phyloP scores from a whole-genome alignment of 2,797 vertebrate genomes.

The Eremophila alpestris region DNA sequence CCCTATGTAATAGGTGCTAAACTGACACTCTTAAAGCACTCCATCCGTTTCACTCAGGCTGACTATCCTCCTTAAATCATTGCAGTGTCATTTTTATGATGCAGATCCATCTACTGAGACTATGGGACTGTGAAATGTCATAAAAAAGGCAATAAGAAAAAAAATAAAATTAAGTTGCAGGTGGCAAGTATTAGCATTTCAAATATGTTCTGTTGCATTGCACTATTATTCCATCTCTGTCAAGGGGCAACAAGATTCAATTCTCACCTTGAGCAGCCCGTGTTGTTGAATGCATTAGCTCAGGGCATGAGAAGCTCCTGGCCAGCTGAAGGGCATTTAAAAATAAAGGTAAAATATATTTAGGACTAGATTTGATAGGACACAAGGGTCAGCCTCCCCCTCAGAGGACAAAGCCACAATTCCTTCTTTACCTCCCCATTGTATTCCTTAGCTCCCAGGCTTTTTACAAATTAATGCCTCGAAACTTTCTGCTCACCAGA shows the following conservation, averaged over 20 bases:
- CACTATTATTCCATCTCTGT: constrained; percentile 51
- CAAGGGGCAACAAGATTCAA: constrained; percentile 57
- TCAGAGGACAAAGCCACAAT: background rate
- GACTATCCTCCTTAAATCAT: constrained; percentile 75
- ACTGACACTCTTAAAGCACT: constrained; percentile 73
- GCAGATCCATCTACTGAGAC: constrained; percentile 70
- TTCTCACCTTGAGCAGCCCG: constrained; percentile 28
- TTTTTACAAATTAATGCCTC: constrained; percentile 31
- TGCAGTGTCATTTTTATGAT: constrained; percentile 71
- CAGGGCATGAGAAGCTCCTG: background rate
- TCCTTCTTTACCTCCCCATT: background rate
- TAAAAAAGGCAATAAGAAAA: constrained; percentile 69
- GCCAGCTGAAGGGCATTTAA: constrained; percentile 46
- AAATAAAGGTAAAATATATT: constrained; percentile 17
- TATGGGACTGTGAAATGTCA: constrained; percentile 76
- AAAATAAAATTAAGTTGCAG: constrained; percentile 76
- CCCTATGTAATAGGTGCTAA: constrained; percentile 78
- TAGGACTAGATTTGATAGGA: constrained; percentile 34
- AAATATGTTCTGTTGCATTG: constrained; percentile 56
- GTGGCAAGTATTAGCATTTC: constrained; percentile 74
- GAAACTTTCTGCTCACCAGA: background rate
- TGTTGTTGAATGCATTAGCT: background rate
- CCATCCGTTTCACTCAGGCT: constrained; percentile 71
- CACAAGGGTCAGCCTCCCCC: background rate
- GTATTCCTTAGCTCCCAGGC: background rate